phyloP scores from a whole-genome alignment of 1,140 invertebrate genomes.

The Panulirus ornatus region DNA sequence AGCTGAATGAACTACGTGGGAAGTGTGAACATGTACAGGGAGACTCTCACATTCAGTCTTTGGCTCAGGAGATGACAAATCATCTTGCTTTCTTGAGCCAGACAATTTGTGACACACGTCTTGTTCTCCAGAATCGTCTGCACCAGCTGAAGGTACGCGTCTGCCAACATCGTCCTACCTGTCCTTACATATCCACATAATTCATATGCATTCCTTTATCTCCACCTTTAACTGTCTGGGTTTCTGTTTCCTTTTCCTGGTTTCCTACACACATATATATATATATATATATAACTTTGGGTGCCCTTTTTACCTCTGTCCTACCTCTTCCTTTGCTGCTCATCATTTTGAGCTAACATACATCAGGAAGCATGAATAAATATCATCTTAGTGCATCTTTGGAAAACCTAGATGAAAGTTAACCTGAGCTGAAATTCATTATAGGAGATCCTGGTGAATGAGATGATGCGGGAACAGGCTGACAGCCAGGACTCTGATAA shows the following conservation, averaged over 20 bases:
- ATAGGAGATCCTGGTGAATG: constrained; percentile 71
- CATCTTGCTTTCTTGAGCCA: constrained; percentile 81
- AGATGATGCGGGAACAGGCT: constrained; percentile 35
- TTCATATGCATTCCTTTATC: constrained; percentile 19
- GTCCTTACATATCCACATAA: constrained; percentile 71
- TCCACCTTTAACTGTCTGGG: constrained; percentile 20
- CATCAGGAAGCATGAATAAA: constrained; percentile 45
- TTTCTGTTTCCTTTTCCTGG: constrained; percentile 35
- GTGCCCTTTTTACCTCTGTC: constrained; percentile 30
- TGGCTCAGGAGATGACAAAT: constrained; percentile 81
- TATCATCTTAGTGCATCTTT: constrained; percentile 46
- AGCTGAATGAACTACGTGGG: constrained; percentile 81
- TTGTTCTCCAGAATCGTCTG: constrained; percentile 81
- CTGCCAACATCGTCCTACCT: constrained; percentile 68
- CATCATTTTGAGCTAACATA: constrained; percentile 10
- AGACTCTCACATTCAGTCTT: constrained; percentile 78
- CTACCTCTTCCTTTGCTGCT: constrained; percentile 9
- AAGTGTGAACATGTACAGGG: constrained; percentile 80
- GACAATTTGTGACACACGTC: constrained; percentile 81
- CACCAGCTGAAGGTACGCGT: constrained; percentile 80
- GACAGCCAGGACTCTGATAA: constrained; percentile 51
- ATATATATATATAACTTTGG: constrained; percentile 4
- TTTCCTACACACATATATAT: constrained; percentile 24
- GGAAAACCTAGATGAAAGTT: constrained; percentile 45
- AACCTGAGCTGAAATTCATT: constrained; percentile 62